phyloP scores from a whole-genome alignment of 2,797 vertebrate species.

The Brachyalestes nurse region DNA sequence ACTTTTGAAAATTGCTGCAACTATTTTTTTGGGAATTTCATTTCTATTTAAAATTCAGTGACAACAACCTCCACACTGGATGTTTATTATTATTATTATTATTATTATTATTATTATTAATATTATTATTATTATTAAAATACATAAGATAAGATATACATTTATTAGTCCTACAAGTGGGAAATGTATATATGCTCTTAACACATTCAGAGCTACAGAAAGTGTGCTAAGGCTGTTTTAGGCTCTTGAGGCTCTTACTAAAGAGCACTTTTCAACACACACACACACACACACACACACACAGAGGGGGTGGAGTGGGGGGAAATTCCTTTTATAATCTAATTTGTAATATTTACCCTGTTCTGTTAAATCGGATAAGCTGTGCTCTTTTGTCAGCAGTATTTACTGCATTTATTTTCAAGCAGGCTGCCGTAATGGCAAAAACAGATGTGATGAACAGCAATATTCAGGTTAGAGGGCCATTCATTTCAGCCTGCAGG shows the following conservation, averaged over 20 bases:
- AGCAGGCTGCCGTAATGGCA: neutral
- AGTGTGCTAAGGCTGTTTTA: conserved; percentile 13
- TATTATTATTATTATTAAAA: neutral
- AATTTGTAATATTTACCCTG: neutral
- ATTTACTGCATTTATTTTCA: neutral
- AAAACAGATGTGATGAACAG: neutral
- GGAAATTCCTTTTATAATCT: neutral
- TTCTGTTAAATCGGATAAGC: neutral
- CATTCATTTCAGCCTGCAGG: neutral
- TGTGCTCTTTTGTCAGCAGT: neutral
- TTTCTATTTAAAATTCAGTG: neutral
- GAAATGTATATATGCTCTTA: neutral
- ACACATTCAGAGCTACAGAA: conserved; percentile 23
- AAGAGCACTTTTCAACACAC: neutral
- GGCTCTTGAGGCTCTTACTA: neutral
- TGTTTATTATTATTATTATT: neutral
- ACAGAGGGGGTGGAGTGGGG: neutral
- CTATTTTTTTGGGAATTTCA: neutral
- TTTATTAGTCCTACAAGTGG: no score
- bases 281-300: neutral
- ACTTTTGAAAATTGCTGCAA: no score
- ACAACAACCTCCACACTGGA: neutral
- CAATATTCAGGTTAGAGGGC: neutral
- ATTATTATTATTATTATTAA: neutral
- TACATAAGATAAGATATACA: no score